Evolutionary conservation across 1,140 invertebrate species (phyloP), one percentile per base, ranked within the genome.

Genomic region (Phymorhynchus buccinoides): DNA sequence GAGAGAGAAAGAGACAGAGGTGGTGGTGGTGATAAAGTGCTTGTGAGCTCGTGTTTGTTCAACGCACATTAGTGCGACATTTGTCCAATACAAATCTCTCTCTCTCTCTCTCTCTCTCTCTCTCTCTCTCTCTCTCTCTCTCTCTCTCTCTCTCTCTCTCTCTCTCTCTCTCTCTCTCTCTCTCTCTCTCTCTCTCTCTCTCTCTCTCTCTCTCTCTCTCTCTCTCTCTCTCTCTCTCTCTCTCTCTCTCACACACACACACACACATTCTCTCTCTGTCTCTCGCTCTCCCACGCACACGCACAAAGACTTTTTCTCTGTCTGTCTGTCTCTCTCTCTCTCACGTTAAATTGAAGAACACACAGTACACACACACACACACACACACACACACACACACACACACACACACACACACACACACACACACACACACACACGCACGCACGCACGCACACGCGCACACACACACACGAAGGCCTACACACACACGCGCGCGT

Each of bases 141-240:
- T 71, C 35, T n/a, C 35, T 35, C 27, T 12, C 7, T 9, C 27
- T 71, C 6, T 35, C n/a, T 30, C 27, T 71, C 27, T 6, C 7
- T n/a, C 7, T 71, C 32, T 75, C 1, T 75, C 73, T 75, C 16
- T 32, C 73, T n/a, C 16, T 75, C 1, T 35, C 39, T 75, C n/a
- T 18, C 73, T 75, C 12, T 16, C 32, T 75, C 18, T 35, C 73
- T 75, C 32, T 16, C 73, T 35, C 32, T 6, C 32, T 35, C 32
- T 39, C 73, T 35, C 12, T 48, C 73, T 75, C 39, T 75, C 32
- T 75, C 32, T 75, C 68, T 75, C 18, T 14, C 39, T 75, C 32
- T 75, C 73, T 18, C 18, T 75, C 32, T 75, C 73, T 32, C 32
- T 75, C 27, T 75, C 73, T 75, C 73, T 39, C 12, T 75, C 73